Percentiles rank a stretch among this genome's conserved stretches.
Conservation (phyloP, 2,113 vertebrate genomes). For the Myocastor coypus region DNA sequence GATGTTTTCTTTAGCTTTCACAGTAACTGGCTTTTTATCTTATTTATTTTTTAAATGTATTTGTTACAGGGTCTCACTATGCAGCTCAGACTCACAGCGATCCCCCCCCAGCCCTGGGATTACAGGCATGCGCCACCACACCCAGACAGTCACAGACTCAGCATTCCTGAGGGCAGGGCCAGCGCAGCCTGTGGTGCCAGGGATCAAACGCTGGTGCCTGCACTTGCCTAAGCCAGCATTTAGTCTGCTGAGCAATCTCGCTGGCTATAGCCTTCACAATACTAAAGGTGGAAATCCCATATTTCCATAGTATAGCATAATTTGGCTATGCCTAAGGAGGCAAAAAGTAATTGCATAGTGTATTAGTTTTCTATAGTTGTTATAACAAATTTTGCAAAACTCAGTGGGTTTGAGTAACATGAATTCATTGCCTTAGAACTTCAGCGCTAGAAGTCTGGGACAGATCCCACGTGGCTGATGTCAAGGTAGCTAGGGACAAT, state of each 20-base stretch:
- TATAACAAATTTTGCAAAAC: background rate
- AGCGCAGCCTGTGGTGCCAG: too few species aligned
- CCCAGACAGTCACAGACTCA: too few species aligned
- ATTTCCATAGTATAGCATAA: background rate
- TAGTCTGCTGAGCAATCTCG: too few species aligned
- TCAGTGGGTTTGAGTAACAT: background rate
- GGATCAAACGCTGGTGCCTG: too few species aligned
- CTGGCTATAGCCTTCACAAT: background rate
- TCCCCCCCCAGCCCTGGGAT: too few species aligned
- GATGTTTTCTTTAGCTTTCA: slow-evolving; percentile 12
- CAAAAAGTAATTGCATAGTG: background rate
- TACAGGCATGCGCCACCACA: too few species aligned
- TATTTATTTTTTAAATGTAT: too few species aligned
- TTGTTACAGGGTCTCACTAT: too few species aligned
- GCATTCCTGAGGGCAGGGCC: too few species aligned
- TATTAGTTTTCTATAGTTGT: background rate
- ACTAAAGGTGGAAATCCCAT: background rate
- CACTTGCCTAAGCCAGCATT: too few species aligned
- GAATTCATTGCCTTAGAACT: background rate
- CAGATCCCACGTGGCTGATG: background rate
- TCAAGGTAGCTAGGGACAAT: background rate
- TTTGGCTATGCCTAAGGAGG: background rate
- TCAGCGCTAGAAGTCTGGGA: background rate
- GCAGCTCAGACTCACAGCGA: too few species aligned
- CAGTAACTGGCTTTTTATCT: background rate